These are phyloP conservation scores for Neogobius melanostomus DNA, from an alignment of 2,113 vertebrate species.

Conservation along the genomic window DNA sequence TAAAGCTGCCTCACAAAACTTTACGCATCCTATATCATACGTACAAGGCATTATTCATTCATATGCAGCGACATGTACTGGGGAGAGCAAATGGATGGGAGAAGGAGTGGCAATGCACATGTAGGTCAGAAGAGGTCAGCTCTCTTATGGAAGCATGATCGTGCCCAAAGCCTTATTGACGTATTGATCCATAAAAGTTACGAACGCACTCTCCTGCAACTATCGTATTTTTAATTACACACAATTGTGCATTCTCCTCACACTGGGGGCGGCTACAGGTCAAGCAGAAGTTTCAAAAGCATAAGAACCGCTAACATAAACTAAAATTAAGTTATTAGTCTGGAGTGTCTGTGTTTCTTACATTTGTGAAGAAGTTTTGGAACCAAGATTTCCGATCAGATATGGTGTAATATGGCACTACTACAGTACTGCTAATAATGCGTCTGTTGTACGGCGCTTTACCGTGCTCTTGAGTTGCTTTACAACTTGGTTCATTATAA, in stretches of 20 bases:
- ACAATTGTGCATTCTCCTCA: background rate
- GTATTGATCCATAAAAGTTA: constrained; percentile 3
- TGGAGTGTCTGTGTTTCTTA: too few species aligned
- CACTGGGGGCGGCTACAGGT: background rate
- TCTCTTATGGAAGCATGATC: background rate
- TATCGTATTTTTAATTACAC: constrained; percentile 9
- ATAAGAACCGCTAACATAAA: background rate
- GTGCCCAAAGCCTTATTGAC: background rate
- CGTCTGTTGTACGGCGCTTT: too few species aligned
- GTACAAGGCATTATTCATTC: background rate
- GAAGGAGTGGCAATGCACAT: background rate
- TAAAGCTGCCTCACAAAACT: constrained; percentile 1
- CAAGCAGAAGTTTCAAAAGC: background rate
- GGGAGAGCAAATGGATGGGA: background rate
- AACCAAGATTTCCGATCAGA: too few species aligned
- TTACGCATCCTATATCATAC: background rate
- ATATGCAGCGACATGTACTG: background rate
- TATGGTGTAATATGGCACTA: too few species aligned
- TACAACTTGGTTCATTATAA: too few species aligned
- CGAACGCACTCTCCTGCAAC: background rate
- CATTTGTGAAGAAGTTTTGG: too few species aligned
- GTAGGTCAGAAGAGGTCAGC: constrained; percentile 1
- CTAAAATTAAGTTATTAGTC: background rate
- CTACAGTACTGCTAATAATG: too few species aligned
- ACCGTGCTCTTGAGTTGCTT: too few species aligned